Evolutionary conservation across 2,797 vertebrate species (phyloP).

Genomic region (Streptopelia turtur): DNA sequence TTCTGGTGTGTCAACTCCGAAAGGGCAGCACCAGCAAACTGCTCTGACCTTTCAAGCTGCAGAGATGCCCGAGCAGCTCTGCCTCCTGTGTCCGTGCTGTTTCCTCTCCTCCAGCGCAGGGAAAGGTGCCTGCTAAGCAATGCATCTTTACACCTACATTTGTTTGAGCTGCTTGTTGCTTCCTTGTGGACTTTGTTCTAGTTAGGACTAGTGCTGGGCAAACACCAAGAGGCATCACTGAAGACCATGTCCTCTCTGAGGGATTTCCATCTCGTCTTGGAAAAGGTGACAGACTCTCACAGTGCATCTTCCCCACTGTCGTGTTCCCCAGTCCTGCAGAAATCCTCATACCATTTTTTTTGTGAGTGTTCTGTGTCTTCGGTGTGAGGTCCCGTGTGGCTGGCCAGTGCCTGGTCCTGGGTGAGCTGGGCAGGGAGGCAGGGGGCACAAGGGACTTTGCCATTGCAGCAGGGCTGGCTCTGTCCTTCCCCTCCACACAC

Average conservation of each 20-base stretch:
- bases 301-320: accelerated
- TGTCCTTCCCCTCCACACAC: neutral
- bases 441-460: neutral
- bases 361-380: neutral
- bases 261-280: neutral
- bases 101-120: neutral
- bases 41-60: neutral
- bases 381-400: neutral
- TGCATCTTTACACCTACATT: neutral
- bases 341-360: neutral
- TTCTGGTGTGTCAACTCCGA: neutral
- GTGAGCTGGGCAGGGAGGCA: neutral
- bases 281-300: neutral
- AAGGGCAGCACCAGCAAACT: neutral
- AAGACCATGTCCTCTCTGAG: neutral
- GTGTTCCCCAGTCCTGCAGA: neutral
- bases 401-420: neutral
- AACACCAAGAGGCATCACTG: neutral
- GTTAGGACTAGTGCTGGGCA: neutral
- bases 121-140: neutral
- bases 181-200: neutral
- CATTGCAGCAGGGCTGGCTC: neutral
- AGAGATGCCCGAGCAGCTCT: neutral
- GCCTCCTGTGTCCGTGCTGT: accelerated
- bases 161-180: neutral